Base-by-base conservation (phyloP, 2,113 vertebrate genomes). In the Labrus mixtus region DNA sequence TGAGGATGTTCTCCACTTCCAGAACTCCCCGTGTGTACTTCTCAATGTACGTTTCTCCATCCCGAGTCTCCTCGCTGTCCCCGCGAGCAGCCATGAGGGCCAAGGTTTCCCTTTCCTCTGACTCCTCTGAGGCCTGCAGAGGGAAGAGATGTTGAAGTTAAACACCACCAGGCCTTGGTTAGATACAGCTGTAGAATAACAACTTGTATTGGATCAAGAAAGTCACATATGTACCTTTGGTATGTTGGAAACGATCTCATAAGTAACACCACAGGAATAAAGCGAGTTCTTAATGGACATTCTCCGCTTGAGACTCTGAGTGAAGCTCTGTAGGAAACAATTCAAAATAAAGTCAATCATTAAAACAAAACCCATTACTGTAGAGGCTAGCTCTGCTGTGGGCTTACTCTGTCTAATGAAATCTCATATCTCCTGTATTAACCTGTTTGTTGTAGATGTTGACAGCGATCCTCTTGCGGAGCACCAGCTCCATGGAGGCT, bases 371-470 rank as follows among this genome's bases (percentile, higher is more conserved):
- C 22, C 17, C 8, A 3, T 10, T 20, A 4, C 36, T 20, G 12
- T 13, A 6, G 59, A 74, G 9, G 1, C 15, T 8, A 11, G 8
- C 17, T 72, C 25, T 3, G 25, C 25, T 25, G 25, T 25, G 25
- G 25, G 29, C 29, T 33, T 6, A 6, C 29, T 33, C 4, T 33
- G 29, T 33, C 29, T 4, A 6, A 6, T 33, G 29, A 33, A 33
- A 33, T 33, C 25, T 25, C 25, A 56, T 68, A n/a, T 43, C 51
- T 62, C 13, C 22, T 10, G 12, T 11, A 57, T 29, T 10, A 12
- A 98, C 98, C 97, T 99, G 98, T 77, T 98, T 99, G 91, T 98
- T 99, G 89, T 98, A 99, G 93, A 99, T 95, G 90, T 98, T 99
- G 87, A 97, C 96, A 7, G 97, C 96, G 22, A 99, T 96, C 85